phyloP scores from a whole-genome alignment of 2,113 vertebrate species.

The Cinclus cinclus region DNA sequence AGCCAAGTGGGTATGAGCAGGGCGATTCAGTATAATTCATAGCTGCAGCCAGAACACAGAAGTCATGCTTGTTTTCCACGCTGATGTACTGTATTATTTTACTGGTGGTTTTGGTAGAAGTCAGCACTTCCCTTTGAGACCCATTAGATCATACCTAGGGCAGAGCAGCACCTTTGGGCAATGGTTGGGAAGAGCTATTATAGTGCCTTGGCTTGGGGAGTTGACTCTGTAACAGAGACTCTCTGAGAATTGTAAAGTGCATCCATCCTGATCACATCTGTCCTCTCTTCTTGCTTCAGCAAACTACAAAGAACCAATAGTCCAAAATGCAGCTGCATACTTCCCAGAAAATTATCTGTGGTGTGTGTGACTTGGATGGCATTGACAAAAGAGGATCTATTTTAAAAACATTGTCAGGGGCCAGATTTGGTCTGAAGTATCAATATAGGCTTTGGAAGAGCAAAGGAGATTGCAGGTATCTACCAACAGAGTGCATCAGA shows the following conservation, averaged over 20 bases:
- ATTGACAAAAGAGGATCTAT: background rate
- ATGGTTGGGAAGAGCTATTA: background rate
- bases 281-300: background rate
- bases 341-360: background rate
- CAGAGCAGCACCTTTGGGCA: background rate
- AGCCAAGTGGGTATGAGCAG: constrained; percentile 45
- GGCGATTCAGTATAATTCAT: constrained; percentile 13
- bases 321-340: background rate
- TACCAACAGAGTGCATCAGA: constrained; percentile 66
- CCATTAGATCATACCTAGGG: background rate
- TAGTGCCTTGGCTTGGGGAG: background rate
- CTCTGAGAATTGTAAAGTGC: background rate
- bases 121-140: background rate
- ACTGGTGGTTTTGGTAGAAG: background rate
- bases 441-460: background rate
- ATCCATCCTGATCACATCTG: background rate
- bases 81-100: background rate
- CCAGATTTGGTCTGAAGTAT: background rate
- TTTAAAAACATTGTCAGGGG: constrained; percentile 5
- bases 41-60: background rate
- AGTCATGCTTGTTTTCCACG: background rate
- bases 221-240: background rate
- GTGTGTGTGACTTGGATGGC: background rate
- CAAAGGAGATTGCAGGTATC: constrained; percentile 44
- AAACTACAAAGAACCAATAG: background rate